phyloP scores from a whole-genome alignment of 2,888 invertebrate species.

The Malachius bipustulatus region DNA sequence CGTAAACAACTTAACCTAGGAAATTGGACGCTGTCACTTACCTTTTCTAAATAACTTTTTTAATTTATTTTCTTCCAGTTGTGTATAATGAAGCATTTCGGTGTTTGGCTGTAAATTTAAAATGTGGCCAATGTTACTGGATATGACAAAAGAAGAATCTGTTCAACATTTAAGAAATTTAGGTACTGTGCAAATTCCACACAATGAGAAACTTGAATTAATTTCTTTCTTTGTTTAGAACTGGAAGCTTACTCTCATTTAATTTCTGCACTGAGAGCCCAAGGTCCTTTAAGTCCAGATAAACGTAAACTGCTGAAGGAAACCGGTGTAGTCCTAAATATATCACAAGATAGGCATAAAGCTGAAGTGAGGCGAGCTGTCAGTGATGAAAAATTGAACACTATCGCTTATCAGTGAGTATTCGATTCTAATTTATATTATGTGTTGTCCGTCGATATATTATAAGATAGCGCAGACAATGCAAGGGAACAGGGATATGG shows the following conservation, averaged over 20 bases:
- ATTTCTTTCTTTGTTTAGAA: constrained; percentile 49
- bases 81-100: neutral
- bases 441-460: neutral
- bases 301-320: constrained; percentile 77
- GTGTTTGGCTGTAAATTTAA: constrained; percentile 16
- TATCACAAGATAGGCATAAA: constrained; percentile 81
- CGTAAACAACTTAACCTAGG: no score
- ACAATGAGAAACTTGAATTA: neutral
- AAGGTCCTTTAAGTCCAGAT: constrained; percentile 74
- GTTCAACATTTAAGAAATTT: constrained; percentile 76
- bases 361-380: constrained; percentile 86
- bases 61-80: neutral
- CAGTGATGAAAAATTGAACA: constrained; percentile 80
- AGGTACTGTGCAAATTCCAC: constrained; percentile 43
- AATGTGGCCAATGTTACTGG: constrained; percentile 61
- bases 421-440: constrained; percentile 6
- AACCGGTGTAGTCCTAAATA: constrained; percentile 69
- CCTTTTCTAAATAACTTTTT: neutral
- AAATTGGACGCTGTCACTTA: no score
- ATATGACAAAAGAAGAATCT: constrained; percentile 83
- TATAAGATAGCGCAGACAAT: no score
- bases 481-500: no score
- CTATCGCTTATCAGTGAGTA: constrained; percentile 81
- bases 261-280: constrained; percentile 83
- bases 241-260: constrained; percentile 85